Percentiles rank a stretch among this genome's conserved stretches.
Conservation (phyloP, 2,113 vertebrate genomes). For the Pelobates fuscus region DNA sequence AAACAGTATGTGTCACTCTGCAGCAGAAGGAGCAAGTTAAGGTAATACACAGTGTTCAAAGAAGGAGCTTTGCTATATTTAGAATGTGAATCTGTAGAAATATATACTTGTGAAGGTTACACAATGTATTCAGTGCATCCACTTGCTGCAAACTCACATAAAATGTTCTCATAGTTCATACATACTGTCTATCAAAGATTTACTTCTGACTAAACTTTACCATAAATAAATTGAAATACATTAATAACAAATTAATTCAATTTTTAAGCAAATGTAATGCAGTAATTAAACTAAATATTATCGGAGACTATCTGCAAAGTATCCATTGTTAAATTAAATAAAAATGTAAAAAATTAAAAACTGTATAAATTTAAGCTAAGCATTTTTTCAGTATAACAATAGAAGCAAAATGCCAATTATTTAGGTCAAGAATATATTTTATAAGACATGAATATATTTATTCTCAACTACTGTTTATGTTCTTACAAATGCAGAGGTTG, state of each 20-base stretch:
- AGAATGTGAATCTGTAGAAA: conserved; percentile 8
- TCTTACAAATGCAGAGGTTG: not conserved
- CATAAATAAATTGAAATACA: too few species aligned
- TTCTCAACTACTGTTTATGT: too few species aligned
- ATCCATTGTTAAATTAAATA: too few species aligned
- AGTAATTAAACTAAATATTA: too few species aligned
- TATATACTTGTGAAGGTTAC: conserved; percentile 27
- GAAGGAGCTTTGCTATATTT: conserved; percentile 23
- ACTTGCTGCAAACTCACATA: not conserved
- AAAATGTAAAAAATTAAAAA: too few species aligned
- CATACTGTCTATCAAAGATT: conserved; percentile 14
- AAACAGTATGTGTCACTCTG: not conserved
- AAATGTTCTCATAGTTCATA: not conserved
- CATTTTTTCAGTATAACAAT: too few species aligned
- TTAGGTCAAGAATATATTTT: too few species aligned
- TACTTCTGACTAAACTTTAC: conserved; percentile 28
- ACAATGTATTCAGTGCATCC: conserved; percentile 17
- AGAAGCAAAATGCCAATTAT: too few species aligned
- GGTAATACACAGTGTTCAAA: conserved; percentile 6
- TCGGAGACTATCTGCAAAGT: too few species aligned
- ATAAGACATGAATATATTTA: too few species aligned
- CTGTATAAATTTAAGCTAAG: conserved; percentile 1
- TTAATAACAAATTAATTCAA: too few species aligned
- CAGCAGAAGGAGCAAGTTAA: not conserved
- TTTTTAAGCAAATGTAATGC: too few species aligned